phyloP scores from a whole-genome alignment of 2,888 invertebrate genomes.

The Xestobium rufovillosum region DNA sequence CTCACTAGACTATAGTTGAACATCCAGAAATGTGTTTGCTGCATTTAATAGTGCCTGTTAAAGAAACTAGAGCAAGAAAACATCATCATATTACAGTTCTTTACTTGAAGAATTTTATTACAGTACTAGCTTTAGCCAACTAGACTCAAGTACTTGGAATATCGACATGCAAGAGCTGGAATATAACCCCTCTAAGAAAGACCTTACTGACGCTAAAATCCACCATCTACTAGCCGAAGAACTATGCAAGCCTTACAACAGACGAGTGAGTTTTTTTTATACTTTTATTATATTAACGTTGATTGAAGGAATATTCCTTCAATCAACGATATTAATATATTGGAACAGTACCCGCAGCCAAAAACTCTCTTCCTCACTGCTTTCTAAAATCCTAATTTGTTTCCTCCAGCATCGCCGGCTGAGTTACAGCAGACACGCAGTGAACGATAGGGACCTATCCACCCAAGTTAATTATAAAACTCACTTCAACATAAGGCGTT shows the following conservation, averaged over 20 bases:
- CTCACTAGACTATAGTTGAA: too few species aligned
- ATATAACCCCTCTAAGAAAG: constrained; percentile 87
- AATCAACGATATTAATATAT: too few species aligned
- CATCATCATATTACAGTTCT: too few species aligned
- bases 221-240: constrained; percentile 89
- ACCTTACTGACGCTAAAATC: constrained; percentile 87
- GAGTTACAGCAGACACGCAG: constrained; percentile 86
- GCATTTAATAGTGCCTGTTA: too few species aligned
- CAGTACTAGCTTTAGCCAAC: constrained; percentile 77
- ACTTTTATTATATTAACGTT: too few species aligned
- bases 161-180: constrained; percentile 90
- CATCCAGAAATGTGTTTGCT: too few species aligned
- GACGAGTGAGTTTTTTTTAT: constrained; percentile 53
- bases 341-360: too few species aligned
- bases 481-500: constrained; percentile 81
- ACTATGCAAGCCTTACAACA: constrained; percentile 76
- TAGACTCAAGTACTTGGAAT: constrained; percentile 81
- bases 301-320: too few species aligned
- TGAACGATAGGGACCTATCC: constrained; percentile 79
- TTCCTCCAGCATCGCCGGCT: constrained; percentile 72
- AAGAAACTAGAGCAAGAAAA: too few species aligned
- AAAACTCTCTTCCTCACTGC: too few species aligned
- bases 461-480: constrained; percentile 83
- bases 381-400: too few species aligned
- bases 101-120: too few species aligned